Base-by-base conservation (phyloP, 2,797 vertebrate species). In the Emys orbicularis region DNA sequence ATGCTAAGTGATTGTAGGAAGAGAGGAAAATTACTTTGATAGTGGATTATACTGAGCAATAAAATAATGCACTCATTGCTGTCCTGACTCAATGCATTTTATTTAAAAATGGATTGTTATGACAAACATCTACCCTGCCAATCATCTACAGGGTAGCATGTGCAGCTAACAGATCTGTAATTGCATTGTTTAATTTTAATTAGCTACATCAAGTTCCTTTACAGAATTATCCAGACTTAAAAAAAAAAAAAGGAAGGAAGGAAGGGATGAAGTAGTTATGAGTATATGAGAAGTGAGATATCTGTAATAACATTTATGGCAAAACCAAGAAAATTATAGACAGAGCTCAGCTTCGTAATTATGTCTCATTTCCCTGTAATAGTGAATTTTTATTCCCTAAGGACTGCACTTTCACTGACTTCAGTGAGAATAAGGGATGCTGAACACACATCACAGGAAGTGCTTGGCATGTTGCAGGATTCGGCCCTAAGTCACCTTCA, bases 1-100 rank as follows among this genome's bases (percentile, higher is more conserved):
- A 95, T 95, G 92, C 79, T 96, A 97, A 96, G 86, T 76, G 81
- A 44, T 92, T 68, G 29, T n/a, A 90, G 94, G 68, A 79, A 96
- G 95, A 97, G 95, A 94, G 57, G 87, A 81, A 91, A 90, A 96
- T 96, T 93, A 90, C 81, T 53, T 59, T 83, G 86, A 92, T 84
- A 83, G 83, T 61, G 34, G 83, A 79, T 96, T 97, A 90, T 88
- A 86, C 3, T 54, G 81, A 93, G 90, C 68, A 89, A 84, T 96
- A 92, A 93, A 96, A 90, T 23, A 1, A 1, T 5, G 3, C 2
- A 27, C 27, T 79, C 1, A 0, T 76, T 6, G 8, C 52, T 84
- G 6, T 37, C 53, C 86, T 93, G 50, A 9, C 54, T 61, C 83
- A 44, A 49, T 61, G n/a, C 34, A 37, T 25, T 72, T 72, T 72